Evolutionary conservation across 2,113 vertebrate genomes (phyloP), one percentile per base, ranked within the genome.

Genomic region (Nyctibius bracteatus): DNA sequence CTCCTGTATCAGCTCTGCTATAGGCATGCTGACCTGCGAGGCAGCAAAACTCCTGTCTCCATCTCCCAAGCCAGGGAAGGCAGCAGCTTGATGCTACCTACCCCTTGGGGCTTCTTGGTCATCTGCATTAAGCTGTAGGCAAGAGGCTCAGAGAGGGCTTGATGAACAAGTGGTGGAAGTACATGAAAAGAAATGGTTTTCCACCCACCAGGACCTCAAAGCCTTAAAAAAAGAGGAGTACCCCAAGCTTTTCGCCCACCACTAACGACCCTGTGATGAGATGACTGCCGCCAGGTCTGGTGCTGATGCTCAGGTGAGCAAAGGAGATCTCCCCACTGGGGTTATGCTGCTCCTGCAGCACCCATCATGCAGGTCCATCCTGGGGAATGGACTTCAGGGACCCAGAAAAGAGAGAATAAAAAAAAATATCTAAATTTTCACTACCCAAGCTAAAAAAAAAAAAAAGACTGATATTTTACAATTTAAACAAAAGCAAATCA

Each of bases 381-480:
- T 37, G 15, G 12, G 33, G 9, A 73, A 92, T 14, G 9, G 78
- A 68, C 24, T 49, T 59, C 4, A 3, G 9, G 12, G 5, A 21
- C 6, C 4, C 5, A 63, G 24, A 15, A 39, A 46, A 39, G 35
- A 11, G 14, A 27, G 33, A 8, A 8, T 8, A n/a, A n/a, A 5
- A 1, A 57, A 70, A 24, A 10, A 72, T 39, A n/a, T 8, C 18
- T 18, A 37, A 23, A 4, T 15, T 57, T 65, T 61, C 31, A 6
- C 24, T 70, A 9, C 4, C 6, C 16, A 2, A 44, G 43, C 0
- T n/a, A n/a, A n/a, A 21, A 24, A 49, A n/a, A 21, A 24, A 49
- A 19, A 24, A 28, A n/a, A 67, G 6, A 21, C 30, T 30, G 6
- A 6, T 61, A 58, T 81, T 81, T 86, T 66, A 39, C 10, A 41